Conservation (phyloP, 2,888 invertebrate genomes). For the Aproaerema taeniolella region DNA sequence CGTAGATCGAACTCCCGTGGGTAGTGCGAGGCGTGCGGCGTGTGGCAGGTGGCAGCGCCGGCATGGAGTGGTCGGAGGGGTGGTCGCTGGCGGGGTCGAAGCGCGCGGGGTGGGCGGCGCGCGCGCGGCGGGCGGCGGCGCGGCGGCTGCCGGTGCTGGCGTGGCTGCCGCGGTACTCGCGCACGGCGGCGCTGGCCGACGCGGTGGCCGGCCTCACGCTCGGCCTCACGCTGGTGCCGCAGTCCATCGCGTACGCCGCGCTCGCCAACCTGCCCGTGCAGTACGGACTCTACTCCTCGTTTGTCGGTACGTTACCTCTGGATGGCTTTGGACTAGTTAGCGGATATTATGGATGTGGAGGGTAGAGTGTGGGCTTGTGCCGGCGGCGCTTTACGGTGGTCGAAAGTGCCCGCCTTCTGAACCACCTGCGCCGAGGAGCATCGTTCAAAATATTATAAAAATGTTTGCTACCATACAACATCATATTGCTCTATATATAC, state of each 20-base stretch:
- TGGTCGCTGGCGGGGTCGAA: constrained; percentile 24
- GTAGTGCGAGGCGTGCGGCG: too few species aligned
- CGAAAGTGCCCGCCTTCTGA: too few species aligned
- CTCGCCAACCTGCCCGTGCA: constrained; percentile 91
- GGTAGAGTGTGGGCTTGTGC: too few species aligned
- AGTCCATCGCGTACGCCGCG: constrained; percentile 93
- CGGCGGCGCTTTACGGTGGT: too few species aligned
- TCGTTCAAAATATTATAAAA: too few species aligned
- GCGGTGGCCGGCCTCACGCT: constrained; percentile 92
- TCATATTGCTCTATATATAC: too few species aligned
- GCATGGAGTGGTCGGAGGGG: constrained; percentile 28
- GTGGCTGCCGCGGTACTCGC: constrained; percentile 84
- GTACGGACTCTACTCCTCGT: constrained; percentile 95
- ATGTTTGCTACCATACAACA: too few species aligned
- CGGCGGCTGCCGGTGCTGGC: constrained; percentile 71
- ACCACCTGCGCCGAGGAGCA: too few species aligned
- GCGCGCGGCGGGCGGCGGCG: constrained; percentile 15
- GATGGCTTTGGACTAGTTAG: too few species aligned
- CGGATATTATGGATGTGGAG: too few species aligned
- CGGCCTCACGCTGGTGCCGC: constrained; percentile 94
- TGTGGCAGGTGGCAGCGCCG: not conserved
- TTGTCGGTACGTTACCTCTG: constrained; percentile 85
- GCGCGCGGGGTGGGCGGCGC: constrained; percentile 3
- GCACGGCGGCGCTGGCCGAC: constrained; percentile 84
- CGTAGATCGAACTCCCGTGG: not conserved